Conservation (phyloP, 2,113 vertebrate species). For the Manacus vitellinus region DNA sequence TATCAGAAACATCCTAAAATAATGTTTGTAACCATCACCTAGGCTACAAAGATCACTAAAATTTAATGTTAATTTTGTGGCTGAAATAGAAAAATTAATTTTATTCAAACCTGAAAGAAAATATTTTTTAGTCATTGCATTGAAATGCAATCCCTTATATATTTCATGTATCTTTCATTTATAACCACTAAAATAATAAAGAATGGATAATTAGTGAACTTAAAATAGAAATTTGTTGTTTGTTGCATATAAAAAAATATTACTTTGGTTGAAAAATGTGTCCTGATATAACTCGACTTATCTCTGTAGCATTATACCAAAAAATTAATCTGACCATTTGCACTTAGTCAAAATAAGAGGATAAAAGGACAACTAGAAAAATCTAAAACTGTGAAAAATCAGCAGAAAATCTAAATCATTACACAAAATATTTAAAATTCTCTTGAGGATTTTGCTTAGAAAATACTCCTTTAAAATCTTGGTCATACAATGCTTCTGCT, state of each 20-base stretch:
- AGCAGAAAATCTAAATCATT: background rate
- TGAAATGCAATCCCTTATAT: background rate
- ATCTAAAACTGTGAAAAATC: background rate
- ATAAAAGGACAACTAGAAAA: background rate
- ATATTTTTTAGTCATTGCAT: background rate
- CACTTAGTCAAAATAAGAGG: background rate
- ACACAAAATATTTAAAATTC: background rate
- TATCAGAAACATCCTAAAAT: background rate
- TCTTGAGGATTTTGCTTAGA: background rate
- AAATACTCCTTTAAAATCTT: background rate
- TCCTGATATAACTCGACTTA: background rate
- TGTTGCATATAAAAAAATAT: background rate
- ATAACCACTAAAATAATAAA: background rate
- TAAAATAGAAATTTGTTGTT: background rate
- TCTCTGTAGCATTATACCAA: background rate
- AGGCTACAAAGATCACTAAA: background rate
- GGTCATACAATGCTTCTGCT: background rate
- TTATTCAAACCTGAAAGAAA: background rate
- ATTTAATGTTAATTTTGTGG: background rate
- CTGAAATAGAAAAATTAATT: background rate
- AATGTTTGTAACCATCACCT: background rate
- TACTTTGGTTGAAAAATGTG: background rate
- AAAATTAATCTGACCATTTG: background rate
- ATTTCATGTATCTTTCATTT: background rate
- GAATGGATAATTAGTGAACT: background rate